These are phyloP conservation scores for Hylia prasina DNA, from an alignment of 2,113 vertebrate genomes.

Conservation along the genomic window DNA sequence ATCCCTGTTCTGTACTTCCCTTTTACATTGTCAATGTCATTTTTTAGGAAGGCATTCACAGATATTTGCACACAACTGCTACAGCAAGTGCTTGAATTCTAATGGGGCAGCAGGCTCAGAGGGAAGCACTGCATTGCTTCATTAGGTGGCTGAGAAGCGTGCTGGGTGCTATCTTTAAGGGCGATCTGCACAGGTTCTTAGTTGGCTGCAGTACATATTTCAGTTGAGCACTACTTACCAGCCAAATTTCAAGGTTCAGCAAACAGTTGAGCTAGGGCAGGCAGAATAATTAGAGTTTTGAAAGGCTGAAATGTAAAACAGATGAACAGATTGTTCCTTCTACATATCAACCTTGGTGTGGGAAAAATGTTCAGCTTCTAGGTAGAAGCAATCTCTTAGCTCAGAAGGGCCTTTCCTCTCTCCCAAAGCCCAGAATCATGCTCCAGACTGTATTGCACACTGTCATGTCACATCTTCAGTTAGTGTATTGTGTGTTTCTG, in stretches of 20 bases:
- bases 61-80: not conserved
- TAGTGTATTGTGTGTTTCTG: not conserved
- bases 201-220: not conserved
- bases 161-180: not conserved
- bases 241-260: conserved; percentile 23
- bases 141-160: not conserved
- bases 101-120: not conserved
- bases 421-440: not conserved
- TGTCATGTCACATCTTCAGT: not conserved
- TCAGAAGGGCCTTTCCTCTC: not conserved
- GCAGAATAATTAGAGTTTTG: not conserved
- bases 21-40: not conserved
- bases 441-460: no score
- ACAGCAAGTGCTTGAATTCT: not conserved
- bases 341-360: not conserved
- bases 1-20: not conserved
- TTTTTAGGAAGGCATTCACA: not conserved
- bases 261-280: not conserved
- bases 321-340: not conserved
- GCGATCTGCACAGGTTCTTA: not conserved
- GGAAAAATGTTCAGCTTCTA: not conserved
- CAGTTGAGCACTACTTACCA: not conserved
- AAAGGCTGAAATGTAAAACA: conserved; percentile 4
- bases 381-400: not conserved
- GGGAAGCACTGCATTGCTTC: not conserved